Conservation (phyloP, 2,888 invertebrate species). For the Drosophila subsilvestris region DNA sequence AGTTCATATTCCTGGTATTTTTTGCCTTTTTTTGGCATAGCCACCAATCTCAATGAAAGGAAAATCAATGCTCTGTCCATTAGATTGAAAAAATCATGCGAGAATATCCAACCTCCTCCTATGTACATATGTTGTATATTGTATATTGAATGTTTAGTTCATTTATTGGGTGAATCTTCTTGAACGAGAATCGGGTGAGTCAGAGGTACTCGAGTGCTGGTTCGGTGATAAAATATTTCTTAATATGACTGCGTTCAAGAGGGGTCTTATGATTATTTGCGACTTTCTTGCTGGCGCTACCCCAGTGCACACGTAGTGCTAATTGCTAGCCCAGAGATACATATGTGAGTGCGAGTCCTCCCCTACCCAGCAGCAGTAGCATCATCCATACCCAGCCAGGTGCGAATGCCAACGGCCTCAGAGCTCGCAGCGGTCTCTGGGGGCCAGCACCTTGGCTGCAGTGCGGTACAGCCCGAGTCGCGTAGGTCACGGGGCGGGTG, state of each 20-base stretch:
- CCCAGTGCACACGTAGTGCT: constrained; percentile 13
- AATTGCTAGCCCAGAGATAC: constrained; percentile 19
- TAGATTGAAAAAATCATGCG: no score
- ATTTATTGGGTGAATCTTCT: no score
- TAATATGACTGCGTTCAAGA: not conserved
- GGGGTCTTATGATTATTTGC: constrained; percentile 2
- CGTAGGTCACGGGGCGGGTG: not conserved
- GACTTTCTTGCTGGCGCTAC: constrained; percentile 3
- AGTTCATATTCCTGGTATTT: not conserved
- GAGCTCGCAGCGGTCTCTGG: not conserved
- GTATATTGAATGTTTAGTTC: no score
- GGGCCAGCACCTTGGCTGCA: constrained; percentile 5
- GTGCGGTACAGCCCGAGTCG: not conserved
- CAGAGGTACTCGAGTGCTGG: not conserved
- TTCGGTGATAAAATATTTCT: not conserved
- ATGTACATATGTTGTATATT: no score
- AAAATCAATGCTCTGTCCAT: not conserved
- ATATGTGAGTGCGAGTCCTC: not conserved
- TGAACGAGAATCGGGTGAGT: not conserved
- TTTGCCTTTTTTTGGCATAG: not conserved
- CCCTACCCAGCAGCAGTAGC: not conserved
- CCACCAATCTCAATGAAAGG: not conserved
- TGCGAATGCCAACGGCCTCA: constrained; percentile 8
- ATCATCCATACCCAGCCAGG: constrained; percentile 14
- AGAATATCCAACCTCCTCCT: not conserved